Conservation (phyloP, 2,888 invertebrate species). For the Lomographa bimaculata region DNA sequence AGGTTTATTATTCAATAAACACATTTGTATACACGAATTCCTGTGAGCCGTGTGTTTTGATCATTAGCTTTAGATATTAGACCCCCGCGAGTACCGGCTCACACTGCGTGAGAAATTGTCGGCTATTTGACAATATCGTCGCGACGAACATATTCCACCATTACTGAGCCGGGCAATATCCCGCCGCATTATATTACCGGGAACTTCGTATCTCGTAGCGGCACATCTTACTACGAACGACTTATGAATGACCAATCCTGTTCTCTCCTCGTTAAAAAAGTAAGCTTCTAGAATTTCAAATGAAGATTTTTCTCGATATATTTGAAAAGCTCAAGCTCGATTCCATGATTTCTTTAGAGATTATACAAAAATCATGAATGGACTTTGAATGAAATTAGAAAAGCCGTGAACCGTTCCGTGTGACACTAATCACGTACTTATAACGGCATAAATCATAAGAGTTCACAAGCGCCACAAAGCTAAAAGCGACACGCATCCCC, state of each 20-base stretch:
- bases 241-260: conserved; percentile 41
- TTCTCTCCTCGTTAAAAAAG: conserved; percentile 31
- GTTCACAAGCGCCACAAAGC: conserved; percentile 78
- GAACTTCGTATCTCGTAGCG: conserved; percentile 54
- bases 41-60: conserved; percentile 64
- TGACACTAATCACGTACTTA: conserved; percentile 75
- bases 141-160: conserved; percentile 54
- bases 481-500: conserved; percentile 76
- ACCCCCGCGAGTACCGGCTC: conserved; percentile 63
- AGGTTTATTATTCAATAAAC: conserved; percentile 68
- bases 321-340: conserved; percentile 8
- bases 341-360: conserved; percentile 12
- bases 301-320: conserved; percentile 15
- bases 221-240: conserved; percentile 42
- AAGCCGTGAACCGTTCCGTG: conserved; percentile 41
- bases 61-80: conserved; percentile 70
- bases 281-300: conserved; percentile 33
- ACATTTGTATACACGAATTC: conserved; percentile 64
- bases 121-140: conserved; percentile 69
- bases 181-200: conserved; percentile 49
- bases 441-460: conserved; percentile 76
- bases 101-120: conserved; percentile 72
- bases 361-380: conserved; percentile 14
- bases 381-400: conserved; percentile 24
- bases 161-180: conserved; percentile 50